Evolutionary conservation across 2,888 invertebrate species (phyloP).

Genomic region (Escarpia spicata): DNA sequence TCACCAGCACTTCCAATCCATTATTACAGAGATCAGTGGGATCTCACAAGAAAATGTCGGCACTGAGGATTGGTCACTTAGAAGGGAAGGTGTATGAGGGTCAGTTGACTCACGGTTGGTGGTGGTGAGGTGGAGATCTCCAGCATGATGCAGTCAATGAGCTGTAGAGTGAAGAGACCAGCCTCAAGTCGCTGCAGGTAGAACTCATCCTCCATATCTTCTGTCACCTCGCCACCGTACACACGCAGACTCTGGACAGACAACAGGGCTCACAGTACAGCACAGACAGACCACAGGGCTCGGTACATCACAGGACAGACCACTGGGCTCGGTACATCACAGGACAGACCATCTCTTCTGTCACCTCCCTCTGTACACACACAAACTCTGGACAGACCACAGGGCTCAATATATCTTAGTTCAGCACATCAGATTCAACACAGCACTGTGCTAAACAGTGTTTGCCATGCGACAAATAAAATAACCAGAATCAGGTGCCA

Average conservation of each 20-base stretch:
- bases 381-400: too few relatives aligned
- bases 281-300: too few relatives aligned
- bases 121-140: too few relatives aligned
- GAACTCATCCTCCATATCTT: constrained; percentile 83
- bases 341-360: not conserved
- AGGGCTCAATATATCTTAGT: not conserved
- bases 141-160: constrained; percentile 76
- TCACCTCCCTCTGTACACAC: not conserved
- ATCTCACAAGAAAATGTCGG: too few relatives aligned
- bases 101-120: too few relatives aligned
- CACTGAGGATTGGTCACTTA: too few relatives aligned
- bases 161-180: constrained; percentile 94
- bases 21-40: too few relatives aligned
- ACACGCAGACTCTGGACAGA: constrained; percentile 29
- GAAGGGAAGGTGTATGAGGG: too few relatives aligned
- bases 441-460: too few relatives aligned
- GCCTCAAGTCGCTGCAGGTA: constrained; percentile 90
- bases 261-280: not conserved
- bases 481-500: too few relatives aligned
- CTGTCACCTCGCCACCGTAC: constrained; percentile 69
- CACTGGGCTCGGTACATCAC: not conserved
- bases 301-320: not conserved
- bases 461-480: too few relatives aligned
- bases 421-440: not conserved
- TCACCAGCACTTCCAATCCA: too few relatives aligned